A percentile compares a stretch with the other conserved stretches of the same genome.
Conservation (phyloP, 2,797 vertebrate species). For the Enteromius mattozi region DNA sequence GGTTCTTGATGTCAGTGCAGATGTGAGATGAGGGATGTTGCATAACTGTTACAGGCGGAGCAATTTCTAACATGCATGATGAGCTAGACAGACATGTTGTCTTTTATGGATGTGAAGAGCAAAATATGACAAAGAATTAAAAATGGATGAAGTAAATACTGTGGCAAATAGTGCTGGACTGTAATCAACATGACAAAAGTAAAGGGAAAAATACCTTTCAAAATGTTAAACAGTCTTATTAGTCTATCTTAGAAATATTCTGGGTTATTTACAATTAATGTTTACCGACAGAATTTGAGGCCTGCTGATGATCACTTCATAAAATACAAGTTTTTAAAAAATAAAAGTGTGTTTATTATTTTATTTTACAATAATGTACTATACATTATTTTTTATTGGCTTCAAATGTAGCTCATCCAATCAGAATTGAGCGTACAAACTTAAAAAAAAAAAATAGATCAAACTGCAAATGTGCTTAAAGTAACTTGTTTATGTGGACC, state of each 20-base stretch:
- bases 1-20: slow-evolving; percentile 19
- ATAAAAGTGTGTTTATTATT: background rate
- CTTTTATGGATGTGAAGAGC: slow-evolving; percentile 48
- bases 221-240: background rate
- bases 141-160: slow-evolving; percentile 1
- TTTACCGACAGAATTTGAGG: background rate
- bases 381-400: background rate
- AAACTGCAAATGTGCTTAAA: background rate
- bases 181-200: background rate
- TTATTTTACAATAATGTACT: background rate
- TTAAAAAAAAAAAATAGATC: background rate
- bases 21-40: slow-evolving; percentile 20
- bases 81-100: slow-evolving; percentile 19
- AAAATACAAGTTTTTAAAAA: background rate
- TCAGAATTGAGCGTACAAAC: background rate
- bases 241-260: background rate
- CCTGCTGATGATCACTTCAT: background rate
- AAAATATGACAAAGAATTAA: background rate
- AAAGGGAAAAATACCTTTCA: background rate
- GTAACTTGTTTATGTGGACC: background rate
- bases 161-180: background rate
- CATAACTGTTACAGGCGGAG: slow-evolving; percentile 14
- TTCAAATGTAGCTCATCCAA: background rate
- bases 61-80: slow-evolving; percentile 13
- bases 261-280: background rate